Evolutionary conservation across 2,888 invertebrate species (phyloP), one percentile per base, ranked within the genome.

Genomic region (Acronicta psi): DNA sequence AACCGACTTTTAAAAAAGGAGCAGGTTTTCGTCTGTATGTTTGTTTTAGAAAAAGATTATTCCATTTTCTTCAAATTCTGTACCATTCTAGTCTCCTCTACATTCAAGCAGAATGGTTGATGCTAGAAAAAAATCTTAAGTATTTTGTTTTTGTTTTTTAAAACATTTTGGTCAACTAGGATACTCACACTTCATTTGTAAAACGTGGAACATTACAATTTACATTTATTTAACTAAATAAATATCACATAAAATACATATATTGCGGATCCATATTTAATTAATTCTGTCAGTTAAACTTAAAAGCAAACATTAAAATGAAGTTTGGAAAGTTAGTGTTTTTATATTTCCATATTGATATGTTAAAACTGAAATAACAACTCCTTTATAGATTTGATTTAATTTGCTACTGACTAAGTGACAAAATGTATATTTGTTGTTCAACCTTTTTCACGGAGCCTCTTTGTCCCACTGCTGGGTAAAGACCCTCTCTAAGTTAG

Each of bases 231-330:
- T 31, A 5, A 34, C 5, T 0, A 11, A 18, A 38, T 38, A 46
- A 65, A 65, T 51, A 38, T 50, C 5, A 16, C 20, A 38, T 14
- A 25, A 11, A 25, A n/a, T n/a, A n/a, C n/a, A n/a, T n/a, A n/a
- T 16, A 17, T 29, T 2, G 11, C 23, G 20, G 10, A 25, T 42
- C 16, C 44, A 56, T 38, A 40, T 50, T 31, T 31, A 52, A 52
- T 37, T 16, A 63, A 68, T 57, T 36, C 42, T 20, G 14, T 17
- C 25, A 43, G 31, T 16, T 44, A 42, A 34, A 29, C 2, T 44
- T 31, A 63, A n/a, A n/a, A 63, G 14, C 36, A 52, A 68, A 68
- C 41, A 52, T 36, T 57, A n/a, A 31, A 63, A 69, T 53, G 31
- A 36, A 31, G 31, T 52, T 43, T 41, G 13, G 49, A 56, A 50